Evolutionary conservation across 2,113 vertebrate genomes (phyloP), one percentile per base, ranked within the genome.

Genomic region (Corydoras maculifer): DNA sequence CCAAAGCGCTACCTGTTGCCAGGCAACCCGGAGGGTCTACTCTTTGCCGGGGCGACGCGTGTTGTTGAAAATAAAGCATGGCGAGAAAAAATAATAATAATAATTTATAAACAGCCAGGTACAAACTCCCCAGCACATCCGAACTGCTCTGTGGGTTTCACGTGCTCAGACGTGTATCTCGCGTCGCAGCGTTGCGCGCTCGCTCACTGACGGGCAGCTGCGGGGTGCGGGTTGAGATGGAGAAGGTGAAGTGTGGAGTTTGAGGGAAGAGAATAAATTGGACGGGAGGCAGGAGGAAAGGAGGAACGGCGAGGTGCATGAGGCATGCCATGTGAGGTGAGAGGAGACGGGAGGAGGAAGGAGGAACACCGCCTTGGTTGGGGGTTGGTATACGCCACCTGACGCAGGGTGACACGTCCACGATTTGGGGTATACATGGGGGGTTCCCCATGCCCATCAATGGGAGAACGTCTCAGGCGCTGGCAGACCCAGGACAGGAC

Each of bases 21-120:
- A 72, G 78, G 78, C 72, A 77, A 77, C 75, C 63, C 75, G 48
- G 59, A 62, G 63, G 72, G 68, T 53, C 58, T 12, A 65, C 53
- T 66, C 53, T 70, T 76, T 31, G 49, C 10, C 31, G 62, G 18
- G 32, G 55, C 50, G 69, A 62, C 65, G 13, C 51, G 53, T 51
- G 58, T 64, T 61, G 32, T 58, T 77, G 59, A 54, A 51, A 74
- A 35, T 35, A 43, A 53, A 53, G 11, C 51, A 53, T 10, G 51
- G 51, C 51, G 2, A 11, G 2, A 51, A 11, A 51, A 51, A 51
- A 7, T 1, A 51, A 51, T 51, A 9, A 53, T 53, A 14, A 3
- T 10, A 10, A 4, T 9, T 11, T 4, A 53, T 3, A 13, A 53
- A 53, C 3, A 11, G 8, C 11, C 3, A 53, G 13, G 51, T 11